phyloP scores from a whole-genome alignment of 2,113 vertebrate species.

The Ia io region DNA sequence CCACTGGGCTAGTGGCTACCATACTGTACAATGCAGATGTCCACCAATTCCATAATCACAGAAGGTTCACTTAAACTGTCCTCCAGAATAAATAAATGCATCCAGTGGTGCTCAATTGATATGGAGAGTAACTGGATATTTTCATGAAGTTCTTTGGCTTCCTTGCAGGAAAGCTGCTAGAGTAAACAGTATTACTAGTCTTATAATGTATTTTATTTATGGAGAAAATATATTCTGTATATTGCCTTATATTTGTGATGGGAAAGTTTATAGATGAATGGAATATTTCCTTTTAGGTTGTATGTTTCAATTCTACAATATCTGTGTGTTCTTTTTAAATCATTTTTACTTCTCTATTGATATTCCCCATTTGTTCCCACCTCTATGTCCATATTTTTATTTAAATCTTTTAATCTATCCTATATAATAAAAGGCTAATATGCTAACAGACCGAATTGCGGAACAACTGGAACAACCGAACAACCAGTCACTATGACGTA shows the following conservation, averaged over 20 bases:
- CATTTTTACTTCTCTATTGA: not conserved
- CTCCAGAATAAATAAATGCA: too few species aligned
- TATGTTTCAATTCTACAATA: not conserved
- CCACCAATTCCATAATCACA: not conserved
- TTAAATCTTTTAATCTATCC: not conserved
- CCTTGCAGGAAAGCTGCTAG: not conserved
- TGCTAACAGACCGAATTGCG: too few species aligned
- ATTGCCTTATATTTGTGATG: not conserved
- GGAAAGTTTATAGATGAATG: not conserved
- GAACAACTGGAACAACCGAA: too few species aligned
- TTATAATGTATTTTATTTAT: not conserved
- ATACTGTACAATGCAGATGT: fast-evolving
- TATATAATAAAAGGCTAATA: too few species aligned
- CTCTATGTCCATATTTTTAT: not conserved
- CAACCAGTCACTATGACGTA: too few species aligned
- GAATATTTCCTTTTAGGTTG: not conserved
- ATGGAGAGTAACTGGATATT: not conserved
- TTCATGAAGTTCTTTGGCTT: not conserved
- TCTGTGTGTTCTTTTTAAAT: not conserved
- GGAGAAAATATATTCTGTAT: not conserved
- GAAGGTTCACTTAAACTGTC: not conserved
- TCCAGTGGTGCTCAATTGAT: not conserved
- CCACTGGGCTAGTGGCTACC: not conserved
- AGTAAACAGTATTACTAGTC: fast-evolving
- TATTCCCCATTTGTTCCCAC: too few species aligned